Conservation (phyloP, 2,888 invertebrate species). For the Eudemis profundana region DNA sequence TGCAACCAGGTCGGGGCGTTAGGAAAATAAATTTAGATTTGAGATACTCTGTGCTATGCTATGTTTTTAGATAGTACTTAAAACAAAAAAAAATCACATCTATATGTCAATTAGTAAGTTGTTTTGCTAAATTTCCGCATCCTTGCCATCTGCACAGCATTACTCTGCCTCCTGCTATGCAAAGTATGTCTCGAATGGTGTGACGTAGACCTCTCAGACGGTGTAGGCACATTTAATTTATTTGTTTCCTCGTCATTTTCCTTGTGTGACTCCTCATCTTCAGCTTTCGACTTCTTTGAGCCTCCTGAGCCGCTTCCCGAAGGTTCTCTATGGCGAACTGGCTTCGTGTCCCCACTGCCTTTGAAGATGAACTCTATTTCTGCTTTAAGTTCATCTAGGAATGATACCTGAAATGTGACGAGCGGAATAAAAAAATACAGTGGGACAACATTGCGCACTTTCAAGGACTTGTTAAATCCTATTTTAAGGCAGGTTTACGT, state of each 20-base stretch:
- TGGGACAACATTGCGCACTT: no score
- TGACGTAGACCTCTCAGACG: constrained; percentile 71
- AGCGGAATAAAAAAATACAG: not conserved
- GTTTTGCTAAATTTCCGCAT: constrained; percentile 69
- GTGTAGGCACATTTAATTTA: constrained; percentile 60
- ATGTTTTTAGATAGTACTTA: no score
- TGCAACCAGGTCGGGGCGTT: no score
- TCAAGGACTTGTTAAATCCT: no score
- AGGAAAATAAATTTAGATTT: no score
- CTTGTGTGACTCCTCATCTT: constrained; percentile 55
- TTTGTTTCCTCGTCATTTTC: constrained; percentile 57
- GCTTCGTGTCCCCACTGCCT: constrained; percentile 89
- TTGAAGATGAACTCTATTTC: constrained; percentile 90
- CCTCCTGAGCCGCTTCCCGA: constrained; percentile 66
- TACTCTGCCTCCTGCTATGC: constrained; percentile 76
- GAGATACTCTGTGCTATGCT: no score
- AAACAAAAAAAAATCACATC: no score
- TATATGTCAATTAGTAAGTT: constrained; percentile 8
- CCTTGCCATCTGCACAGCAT: constrained; percentile 73
- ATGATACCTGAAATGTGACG: constrained; percentile 81
- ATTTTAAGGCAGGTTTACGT: no score
- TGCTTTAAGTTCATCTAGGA: constrained; percentile 87
- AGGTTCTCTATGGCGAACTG: constrained; percentile 83
- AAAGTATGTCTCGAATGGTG: constrained; percentile 70
- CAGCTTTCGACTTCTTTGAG: constrained; percentile 61